Conservation (phyloP, 1,140 invertebrate species). For the Colletes gigas region DNA sequence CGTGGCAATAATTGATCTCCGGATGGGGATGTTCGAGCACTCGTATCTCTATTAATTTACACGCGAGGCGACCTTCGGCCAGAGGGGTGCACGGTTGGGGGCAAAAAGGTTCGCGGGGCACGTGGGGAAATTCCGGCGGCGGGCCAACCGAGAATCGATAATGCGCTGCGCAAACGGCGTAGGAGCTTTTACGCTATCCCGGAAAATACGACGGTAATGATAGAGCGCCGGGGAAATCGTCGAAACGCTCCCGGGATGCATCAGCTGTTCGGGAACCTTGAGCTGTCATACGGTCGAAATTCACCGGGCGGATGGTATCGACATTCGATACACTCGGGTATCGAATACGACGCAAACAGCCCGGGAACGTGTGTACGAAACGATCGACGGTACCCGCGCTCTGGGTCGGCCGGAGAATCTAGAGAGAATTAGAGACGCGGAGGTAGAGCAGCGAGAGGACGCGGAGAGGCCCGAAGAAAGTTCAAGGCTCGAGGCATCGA, state of each 20-base stretch:
- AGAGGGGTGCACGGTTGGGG: not conserved
- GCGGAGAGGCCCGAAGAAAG: slow-evolving; percentile 35
- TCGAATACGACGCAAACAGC: slow-evolving; percentile 8
- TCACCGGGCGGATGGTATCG: slow-evolving; percentile 39
- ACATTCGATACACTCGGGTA: slow-evolving; percentile 45
- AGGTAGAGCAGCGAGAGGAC: slow-evolving; percentile 34
- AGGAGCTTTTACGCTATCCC: slow-evolving; percentile 27
- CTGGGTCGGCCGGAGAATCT: not conserved
- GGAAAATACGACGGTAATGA: slow-evolving; percentile 39
- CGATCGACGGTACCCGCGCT: too few relatives aligned
- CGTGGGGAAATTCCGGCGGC: not conserved
- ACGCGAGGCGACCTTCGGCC: slow-evolving; percentile 11
- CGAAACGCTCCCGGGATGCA: slow-evolving; percentile 10
- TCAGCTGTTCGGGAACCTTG: slow-evolving; percentile 42
- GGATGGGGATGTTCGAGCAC: not conserved
- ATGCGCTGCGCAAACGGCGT: slow-evolving; percentile 22
- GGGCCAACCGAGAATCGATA: slow-evolving; percentile 38
- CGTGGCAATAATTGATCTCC: not conserved
- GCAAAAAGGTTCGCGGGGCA: slow-evolving; percentile 17
- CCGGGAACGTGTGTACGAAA: too few relatives aligned
- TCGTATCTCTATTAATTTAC: slow-evolving; percentile 31
- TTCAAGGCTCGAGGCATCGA: slow-evolving; percentile 61
- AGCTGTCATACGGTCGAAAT: slow-evolving; percentile 34
- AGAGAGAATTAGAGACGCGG: slow-evolving; percentile 13
- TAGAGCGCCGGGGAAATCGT: slow-evolving; percentile 2